phyloP scores from a whole-genome alignment of 2,888 invertebrate genomes.

The Schizotus pectinicornis region DNA sequence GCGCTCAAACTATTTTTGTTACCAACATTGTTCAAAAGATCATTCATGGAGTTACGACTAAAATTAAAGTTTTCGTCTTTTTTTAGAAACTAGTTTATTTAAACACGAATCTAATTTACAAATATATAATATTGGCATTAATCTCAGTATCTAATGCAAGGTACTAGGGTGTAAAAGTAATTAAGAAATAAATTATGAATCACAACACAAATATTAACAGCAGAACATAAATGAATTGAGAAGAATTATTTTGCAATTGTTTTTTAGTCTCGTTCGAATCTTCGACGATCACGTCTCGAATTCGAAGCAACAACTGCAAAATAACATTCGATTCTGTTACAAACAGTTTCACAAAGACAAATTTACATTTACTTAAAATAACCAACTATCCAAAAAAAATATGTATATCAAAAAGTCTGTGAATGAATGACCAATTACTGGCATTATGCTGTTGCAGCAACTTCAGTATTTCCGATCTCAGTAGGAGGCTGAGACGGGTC shows the following conservation, averaged over 20 bases:
- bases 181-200: conserved; percentile 3
- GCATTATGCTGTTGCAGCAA: conserved; percentile 44
- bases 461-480: conserved; percentile 46
- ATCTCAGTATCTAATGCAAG: conserved; percentile 28
- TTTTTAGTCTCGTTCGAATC: background rate
- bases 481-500: conserved; percentile 45
- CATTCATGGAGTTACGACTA: background rate
- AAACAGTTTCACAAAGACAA: conserved; percentile 17
- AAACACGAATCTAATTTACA: conserved; percentile 34
- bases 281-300: too few relatives aligned
- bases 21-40: background rate
- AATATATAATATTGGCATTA: conserved; percentile 23
- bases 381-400: conserved; percentile 14
- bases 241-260: conserved; percentile 21
- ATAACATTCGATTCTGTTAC: conserved; percentile 11
- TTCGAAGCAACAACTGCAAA: conserved; percentile 17
- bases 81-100: conserved; percentile 33
- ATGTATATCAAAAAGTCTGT: background rate
- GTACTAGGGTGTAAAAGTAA: conserved; percentile 21
- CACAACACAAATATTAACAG: conserved; percentile 14
- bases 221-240: background rate
- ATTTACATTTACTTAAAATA: conserved; percentile 13
- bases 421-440: background rate
- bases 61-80: conserved; percentile 13
- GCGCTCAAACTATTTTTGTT: too few relatives aligned